phyloP scores from a whole-genome alignment of 92 coral and sea anemone genomes.

The Meandrina meandrites region DNA sequence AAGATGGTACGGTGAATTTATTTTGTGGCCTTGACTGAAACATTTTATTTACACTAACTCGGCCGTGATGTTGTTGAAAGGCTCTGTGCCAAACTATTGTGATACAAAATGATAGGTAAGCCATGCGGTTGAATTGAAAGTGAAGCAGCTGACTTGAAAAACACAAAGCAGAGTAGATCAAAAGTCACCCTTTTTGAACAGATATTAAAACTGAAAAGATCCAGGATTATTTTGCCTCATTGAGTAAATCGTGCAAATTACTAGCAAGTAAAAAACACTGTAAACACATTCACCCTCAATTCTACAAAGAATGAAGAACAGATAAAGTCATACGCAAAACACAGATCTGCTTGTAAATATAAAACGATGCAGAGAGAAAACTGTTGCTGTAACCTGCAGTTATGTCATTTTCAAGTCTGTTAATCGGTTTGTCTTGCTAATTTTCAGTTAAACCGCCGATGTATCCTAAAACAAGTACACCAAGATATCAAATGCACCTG shows the following conservation, averaged over 20 bases:
- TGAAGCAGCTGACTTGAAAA: neutral
- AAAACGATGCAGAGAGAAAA: neutral
- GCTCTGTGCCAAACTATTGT: neutral
- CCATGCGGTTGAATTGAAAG: no score
- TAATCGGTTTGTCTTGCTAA: neutral
- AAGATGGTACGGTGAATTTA: constrained; percentile 45
- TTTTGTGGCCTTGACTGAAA: neutral
- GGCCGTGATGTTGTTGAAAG: neutral
- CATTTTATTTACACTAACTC: neutral
- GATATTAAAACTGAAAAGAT: no score
- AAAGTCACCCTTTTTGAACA: no score
- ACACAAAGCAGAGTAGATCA: no score
- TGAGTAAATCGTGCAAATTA: no score
- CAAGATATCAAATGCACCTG: constrained; percentile 55
- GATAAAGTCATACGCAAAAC: neutral
- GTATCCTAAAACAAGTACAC: constrained; percentile 81
- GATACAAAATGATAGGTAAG: neutral
- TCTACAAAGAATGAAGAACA: neutral
- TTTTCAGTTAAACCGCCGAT: constrained; percentile 12
- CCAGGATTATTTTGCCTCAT: no score
- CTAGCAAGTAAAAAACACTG: neutral
- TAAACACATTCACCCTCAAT: neutral
- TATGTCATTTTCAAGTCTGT: neutral
- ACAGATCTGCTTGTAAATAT: neutral
- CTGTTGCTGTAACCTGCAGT: neutral